These are phyloP conservation scores for Agrypnus murinus DNA, from an alignment of 2,888 invertebrate species.

Conservation along the genomic window DNA sequence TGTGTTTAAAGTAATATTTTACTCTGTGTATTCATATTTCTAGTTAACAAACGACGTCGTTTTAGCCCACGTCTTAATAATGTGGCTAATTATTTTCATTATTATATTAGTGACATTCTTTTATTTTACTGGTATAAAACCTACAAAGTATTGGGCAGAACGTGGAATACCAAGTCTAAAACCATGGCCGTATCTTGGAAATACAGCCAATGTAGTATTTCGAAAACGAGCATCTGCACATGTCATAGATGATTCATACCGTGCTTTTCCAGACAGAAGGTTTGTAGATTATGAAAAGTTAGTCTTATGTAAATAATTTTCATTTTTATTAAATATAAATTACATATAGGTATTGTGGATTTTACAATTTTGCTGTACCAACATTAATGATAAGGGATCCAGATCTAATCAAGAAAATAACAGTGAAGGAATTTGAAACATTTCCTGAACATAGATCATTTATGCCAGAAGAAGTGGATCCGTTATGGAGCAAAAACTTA, in stretches of 20 bases:
- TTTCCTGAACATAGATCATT: constrained; percentile 47
- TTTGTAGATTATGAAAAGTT: neutral
- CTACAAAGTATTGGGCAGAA: neutral
- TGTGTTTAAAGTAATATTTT: no score
- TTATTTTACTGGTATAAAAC: no score
- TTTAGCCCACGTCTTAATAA: no score
- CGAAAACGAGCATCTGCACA: neutral
- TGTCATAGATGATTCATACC: neutral
- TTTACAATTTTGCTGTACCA: constrained; percentile 65
- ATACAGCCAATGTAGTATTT: neutral
- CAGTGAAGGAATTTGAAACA: constrained; percentile 71
- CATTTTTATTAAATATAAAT: no score
- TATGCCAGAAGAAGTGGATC: constrained; percentile 67
- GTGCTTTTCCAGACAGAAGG: neutral
- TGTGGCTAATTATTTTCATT: no score
- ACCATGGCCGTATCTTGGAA: constrained; percentile 7
- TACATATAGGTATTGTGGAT: constrained; percentile 56
- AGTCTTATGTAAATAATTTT: no score
- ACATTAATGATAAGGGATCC: constrained; percentile 73
- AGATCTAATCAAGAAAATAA: constrained; percentile 75
- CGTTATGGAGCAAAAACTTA: constrained; percentile 71
- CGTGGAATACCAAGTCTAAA: neutral
- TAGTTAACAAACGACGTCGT: no score
- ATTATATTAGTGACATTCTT: no score
- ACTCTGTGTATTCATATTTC: no score